phyloP scores from a whole-genome alignment of 2,888 invertebrate species.

The Amphipyra tragopoginis region DNA sequence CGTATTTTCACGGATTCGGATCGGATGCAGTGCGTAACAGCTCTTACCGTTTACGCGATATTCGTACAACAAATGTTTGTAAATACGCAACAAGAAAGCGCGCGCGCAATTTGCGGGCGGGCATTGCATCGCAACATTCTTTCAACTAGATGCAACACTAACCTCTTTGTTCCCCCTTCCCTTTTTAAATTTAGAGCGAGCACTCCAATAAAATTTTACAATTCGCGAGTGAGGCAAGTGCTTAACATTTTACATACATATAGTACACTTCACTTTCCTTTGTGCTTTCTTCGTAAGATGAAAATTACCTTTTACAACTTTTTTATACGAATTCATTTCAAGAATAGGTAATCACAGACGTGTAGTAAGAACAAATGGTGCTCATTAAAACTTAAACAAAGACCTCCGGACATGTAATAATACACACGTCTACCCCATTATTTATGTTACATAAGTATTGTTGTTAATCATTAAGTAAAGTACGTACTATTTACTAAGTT shows the following conservation, averaged over 20 bases:
- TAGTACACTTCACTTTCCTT: slow-evolving; percentile 35
- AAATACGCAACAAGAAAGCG: slow-evolving; percentile 13
- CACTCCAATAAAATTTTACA: slow-evolving; percentile 45
- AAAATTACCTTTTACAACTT: slow-evolving; percentile 9
- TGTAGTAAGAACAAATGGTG: not conserved
- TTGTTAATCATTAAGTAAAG: not conserved
- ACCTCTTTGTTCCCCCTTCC: slow-evolving; percentile 31
- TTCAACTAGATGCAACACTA: slow-evolving; percentile 27
- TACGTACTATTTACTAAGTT: slow-evolving; percentile 7
- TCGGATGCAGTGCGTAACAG: too few species aligned
- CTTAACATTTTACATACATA: slow-evolving; percentile 23
- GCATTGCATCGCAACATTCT: slow-evolving; percentile 17
- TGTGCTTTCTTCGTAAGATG: slow-evolving; percentile 12
- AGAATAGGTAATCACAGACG: not conserved
- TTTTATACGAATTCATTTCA: slow-evolving; percentile 2
- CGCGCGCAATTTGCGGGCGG: not conserved
- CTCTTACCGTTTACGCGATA: not conserved
- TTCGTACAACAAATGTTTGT: not conserved
- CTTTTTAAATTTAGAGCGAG: slow-evolving; percentile 42
- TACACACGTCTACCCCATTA: not conserved
- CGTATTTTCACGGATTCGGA: too few species aligned
- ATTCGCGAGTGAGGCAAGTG: slow-evolving; percentile 33
- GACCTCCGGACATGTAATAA: not conserved
- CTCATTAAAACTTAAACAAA: slow-evolving; percentile 4
- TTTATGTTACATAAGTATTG: not conserved